Evolutionary conservation across 2,888 invertebrate species (phyloP).

Genomic region (Barypeithes pellucidus): DNA sequence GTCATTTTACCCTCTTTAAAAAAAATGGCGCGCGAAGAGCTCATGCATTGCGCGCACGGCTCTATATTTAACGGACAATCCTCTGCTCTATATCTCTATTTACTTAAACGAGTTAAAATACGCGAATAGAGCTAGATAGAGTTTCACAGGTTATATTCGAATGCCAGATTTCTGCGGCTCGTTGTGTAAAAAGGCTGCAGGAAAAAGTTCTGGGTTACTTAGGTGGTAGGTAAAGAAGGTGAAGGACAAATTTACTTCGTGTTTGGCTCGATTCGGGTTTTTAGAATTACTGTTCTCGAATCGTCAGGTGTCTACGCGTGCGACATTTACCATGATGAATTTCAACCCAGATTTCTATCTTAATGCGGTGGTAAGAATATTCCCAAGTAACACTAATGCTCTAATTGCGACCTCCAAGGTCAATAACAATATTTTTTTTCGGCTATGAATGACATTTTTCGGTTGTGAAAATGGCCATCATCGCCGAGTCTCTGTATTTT

Average conservation of each 20-base stretch:
- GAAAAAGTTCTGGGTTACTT: slow-evolving; percentile 51
- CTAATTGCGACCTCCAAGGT: too few species aligned
- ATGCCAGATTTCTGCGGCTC: slow-evolving; percentile 45
- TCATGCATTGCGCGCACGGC: slow-evolving; percentile 72
- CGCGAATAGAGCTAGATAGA: slow-evolving; percentile 59
- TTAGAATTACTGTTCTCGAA: too few species aligned
- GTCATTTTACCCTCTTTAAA: slow-evolving; percentile 65
- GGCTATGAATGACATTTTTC: too few species aligned
- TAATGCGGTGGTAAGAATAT: too few species aligned
- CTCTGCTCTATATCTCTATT: slow-evolving; percentile 44
- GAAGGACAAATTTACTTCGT: too few species aligned
- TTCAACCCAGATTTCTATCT: too few species aligned
- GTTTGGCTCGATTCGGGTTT: not conserved
- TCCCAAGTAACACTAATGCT: too few species aligned
- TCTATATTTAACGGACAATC: slow-evolving; percentile 58
- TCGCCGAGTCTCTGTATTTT: too few species aligned
- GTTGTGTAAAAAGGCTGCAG: slow-evolving; percentile 51
- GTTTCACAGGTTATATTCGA: slow-evolving; percentile 66
- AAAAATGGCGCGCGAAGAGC: slow-evolving; percentile 67
- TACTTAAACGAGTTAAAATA: slow-evolving; percentile 58
- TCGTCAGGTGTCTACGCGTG: too few species aligned
- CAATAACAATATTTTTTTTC: too few species aligned
- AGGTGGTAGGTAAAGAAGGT: slow-evolving; percentile 9
- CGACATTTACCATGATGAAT: too few species aligned
- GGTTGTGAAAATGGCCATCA: too few species aligned